Evolutionary conservation across 2,888 invertebrate genomes (phyloP).

Genomic region (Volucella inflata): DNA sequence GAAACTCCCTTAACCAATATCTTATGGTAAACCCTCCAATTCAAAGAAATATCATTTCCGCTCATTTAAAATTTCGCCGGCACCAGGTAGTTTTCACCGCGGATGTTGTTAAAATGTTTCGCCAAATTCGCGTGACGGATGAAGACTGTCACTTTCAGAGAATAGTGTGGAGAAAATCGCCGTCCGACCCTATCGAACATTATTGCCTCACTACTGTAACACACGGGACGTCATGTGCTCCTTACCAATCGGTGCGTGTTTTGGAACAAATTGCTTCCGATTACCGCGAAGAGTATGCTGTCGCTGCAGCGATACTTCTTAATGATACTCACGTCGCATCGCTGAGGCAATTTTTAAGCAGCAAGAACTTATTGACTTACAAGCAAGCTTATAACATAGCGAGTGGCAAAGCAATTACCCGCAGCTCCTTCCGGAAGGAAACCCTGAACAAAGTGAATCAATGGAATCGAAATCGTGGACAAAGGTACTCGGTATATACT

Average conservation of each 20-base stretch:
- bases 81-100: too few species aligned
- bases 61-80: too few species aligned
- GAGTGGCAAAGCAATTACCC: background rate
- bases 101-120: too few species aligned
- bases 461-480: background rate
- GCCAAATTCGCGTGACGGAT: too few species aligned
- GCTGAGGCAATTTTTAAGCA: too few species aligned
- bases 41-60: constrained; percentile 1
- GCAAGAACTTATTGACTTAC: background rate
- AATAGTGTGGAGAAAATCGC: too few species aligned
- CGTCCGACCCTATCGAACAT: too few species aligned
- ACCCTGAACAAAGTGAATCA: background rate
- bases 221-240: too few species aligned
- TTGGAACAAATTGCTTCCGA: constrained; percentile 59
- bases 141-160: too few species aligned
- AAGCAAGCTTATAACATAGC: background rate
- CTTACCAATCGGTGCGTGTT: too few species aligned
- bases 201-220: background rate
- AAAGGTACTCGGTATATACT: background rate
- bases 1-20: background rate
- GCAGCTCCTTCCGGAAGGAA: background rate
- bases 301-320: constrained; percentile 36
- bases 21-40: background rate
- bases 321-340: too few species aligned
- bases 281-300: constrained; percentile 52